Conservation (phyloP, 2,888 invertebrate species). For the Mallateleia sp. region DNA sequence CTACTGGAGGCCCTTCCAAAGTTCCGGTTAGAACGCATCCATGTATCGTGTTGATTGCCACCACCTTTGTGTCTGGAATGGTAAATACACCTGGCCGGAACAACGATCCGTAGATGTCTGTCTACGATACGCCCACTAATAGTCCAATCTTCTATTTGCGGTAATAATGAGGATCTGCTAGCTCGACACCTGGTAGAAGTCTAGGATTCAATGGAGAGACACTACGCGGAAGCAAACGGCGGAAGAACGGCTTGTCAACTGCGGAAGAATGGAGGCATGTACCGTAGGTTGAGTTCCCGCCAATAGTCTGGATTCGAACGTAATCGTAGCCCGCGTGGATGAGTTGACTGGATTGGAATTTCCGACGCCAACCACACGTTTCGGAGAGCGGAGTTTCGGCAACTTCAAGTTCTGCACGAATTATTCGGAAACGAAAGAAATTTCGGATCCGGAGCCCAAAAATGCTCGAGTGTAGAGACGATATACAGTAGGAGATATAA, state of each 20-base stretch:
- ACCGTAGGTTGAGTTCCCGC: too few relatives aligned
- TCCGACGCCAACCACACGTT: background rate
- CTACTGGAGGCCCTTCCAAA: background rate
- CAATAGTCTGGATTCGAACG: too few relatives aligned
- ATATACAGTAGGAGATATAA: too few relatives aligned
- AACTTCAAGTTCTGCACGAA: too few relatives aligned
- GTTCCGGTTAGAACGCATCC: slow-evolving; percentile 20
- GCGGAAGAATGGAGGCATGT: too few relatives aligned
- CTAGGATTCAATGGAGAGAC: background rate
- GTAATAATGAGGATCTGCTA: slow-evolving; percentile 15
- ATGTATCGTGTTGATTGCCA: background rate
- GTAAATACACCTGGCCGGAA: background rate
- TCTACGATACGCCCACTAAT: background rate
- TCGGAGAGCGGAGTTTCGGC: background rate
- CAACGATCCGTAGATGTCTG: slow-evolving; percentile 7
- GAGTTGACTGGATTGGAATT: background rate
- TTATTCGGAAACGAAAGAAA: background rate
- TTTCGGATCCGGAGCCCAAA: slow-evolving; percentile 5
- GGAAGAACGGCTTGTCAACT: too few relatives aligned
- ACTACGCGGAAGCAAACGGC: too few relatives aligned
- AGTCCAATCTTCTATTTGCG: background rate
- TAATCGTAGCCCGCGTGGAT: too few relatives aligned
- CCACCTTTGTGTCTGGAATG: background rate
- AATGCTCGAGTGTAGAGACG: background rate
- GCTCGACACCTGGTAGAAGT: background rate